Conservation (phyloP, 2,113 vertebrate species). For the Aplodontia rufa region DNA sequence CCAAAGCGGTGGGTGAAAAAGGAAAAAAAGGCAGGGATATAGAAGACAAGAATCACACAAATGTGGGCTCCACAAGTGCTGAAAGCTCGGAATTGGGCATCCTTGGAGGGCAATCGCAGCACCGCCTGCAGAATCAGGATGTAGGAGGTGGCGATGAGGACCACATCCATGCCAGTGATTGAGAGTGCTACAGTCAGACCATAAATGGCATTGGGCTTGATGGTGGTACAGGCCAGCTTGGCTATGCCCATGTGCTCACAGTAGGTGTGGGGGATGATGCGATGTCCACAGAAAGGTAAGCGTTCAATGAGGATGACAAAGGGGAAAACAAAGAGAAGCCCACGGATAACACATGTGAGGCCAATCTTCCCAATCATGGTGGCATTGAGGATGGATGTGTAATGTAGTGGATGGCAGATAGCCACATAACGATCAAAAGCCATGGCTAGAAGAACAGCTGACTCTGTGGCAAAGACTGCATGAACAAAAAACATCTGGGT, state of each 20-base stretch:
- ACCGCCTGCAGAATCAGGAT: slow-evolving; percentile 54
- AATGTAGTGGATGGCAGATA: slow-evolving; percentile 68
- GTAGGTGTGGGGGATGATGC: slow-evolving; percentile 64
- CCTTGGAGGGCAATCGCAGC: slow-evolving; percentile 56
- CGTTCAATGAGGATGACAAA: slow-evolving; percentile 67
- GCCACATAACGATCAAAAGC: slow-evolving; percentile 76
- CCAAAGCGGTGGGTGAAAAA: slow-evolving; percentile 77
- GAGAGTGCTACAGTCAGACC: slow-evolving; percentile 65
- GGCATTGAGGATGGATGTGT: slow-evolving; percentile 66
- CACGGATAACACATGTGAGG: slow-evolving; percentile 40
- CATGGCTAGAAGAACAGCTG: slow-evolving; percentile 75
- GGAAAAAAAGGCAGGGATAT: slow-evolving; percentile 71
- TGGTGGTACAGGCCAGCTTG: slow-evolving; percentile 68
- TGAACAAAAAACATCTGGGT: slow-evolving; percentile 80
- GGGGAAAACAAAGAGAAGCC: slow-evolving; percentile 63
- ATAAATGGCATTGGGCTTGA: slow-evolving; percentile 64
- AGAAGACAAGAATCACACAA: slow-evolving; percentile 75
- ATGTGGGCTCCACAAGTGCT: slow-evolving; percentile 76
- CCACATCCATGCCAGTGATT: slow-evolving; percentile 66
- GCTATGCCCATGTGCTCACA: slow-evolving; percentile 75
- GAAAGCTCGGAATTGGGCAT: slow-evolving; percentile 65
- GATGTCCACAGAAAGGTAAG: slow-evolving; percentile 66
- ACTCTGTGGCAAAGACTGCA: slow-evolving; percentile 71
- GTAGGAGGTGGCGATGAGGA: slow-evolving; percentile 58
- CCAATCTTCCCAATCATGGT: slow-evolving; percentile 64